phyloP scores from a whole-genome alignment of 2,113 vertebrate species.

The Cyprinodon brontotheroides region DNA sequence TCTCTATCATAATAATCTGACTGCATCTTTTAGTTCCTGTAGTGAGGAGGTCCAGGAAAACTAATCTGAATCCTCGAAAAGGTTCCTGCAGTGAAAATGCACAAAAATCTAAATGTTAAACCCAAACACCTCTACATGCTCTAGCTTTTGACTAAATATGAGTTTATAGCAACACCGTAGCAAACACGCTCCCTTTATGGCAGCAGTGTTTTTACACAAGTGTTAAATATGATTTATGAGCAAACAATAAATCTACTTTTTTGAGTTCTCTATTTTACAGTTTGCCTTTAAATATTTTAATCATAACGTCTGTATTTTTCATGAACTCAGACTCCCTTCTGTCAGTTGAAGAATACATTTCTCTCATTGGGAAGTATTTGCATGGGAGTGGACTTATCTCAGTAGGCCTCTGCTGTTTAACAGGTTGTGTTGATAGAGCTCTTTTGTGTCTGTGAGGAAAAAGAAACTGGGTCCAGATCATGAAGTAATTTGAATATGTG shows the following conservation, averaged over 20 bases:
- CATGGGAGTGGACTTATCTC: slow-evolving; percentile 45
- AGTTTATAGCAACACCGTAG: background rate
- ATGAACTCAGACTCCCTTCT: slow-evolving; percentile 14
- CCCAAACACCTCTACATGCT: too few species aligned
- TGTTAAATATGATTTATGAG: background rate
- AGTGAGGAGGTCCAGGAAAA: too few species aligned
- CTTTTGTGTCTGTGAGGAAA: background rate
- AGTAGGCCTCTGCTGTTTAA: slow-evolving; percentile 46
- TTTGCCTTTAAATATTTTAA: background rate
- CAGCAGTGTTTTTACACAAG: background rate
- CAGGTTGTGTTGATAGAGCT: slow-evolving; percentile 12
- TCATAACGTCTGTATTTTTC: slow-evolving; percentile 37
- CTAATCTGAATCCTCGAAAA: too few species aligned
- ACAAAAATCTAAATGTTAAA: too few species aligned
- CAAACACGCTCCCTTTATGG: background rate
- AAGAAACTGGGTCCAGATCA: background rate
- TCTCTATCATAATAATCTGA: too few species aligned
- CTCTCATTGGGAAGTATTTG: slow-evolving; percentile 58
- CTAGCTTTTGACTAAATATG: too few species aligned
- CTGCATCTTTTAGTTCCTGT: too few species aligned
- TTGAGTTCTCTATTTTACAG: background rate
- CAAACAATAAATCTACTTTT: background rate
- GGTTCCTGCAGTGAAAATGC: too few species aligned
- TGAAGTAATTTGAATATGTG: slow-evolving; percentile 17
- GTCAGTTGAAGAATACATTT: slow-evolving; percentile 28